Evolutionary conservation across 1,140 invertebrate species (phyloP).

Genomic region (Drosophila prosaltans): DNA sequence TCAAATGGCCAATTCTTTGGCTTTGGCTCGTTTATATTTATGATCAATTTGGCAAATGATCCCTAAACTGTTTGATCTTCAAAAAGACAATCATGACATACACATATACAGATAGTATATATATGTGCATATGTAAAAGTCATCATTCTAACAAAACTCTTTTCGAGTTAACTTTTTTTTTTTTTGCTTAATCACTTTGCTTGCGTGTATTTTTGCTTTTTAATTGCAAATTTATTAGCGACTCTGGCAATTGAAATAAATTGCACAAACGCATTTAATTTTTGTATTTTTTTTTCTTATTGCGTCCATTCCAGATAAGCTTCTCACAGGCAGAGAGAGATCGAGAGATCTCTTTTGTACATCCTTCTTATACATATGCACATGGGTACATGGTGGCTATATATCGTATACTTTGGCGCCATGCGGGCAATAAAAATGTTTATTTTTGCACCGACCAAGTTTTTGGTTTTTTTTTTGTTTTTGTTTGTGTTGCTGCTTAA

Average conservation of each 20-base stretch:
- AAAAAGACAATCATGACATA: constrained; percentile 25
- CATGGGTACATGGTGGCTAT: background rate
- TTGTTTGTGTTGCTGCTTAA: constrained; percentile 45
- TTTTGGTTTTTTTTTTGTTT: constrained; percentile 17
- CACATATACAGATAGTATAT: too few relatives aligned
- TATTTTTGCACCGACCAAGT: constrained; percentile 68
- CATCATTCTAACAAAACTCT: constrained; percentile 23
- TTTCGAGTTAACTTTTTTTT: background rate
- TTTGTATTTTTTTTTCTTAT: constrained; percentile 12
- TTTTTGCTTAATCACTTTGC: constrained; percentile 54
- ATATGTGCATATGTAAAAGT: background rate
- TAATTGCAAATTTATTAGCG: constrained; percentile 70
- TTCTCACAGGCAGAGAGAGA: constrained; percentile 33
- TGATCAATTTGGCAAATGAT: constrained; percentile 62
- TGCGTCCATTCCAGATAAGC: constrained; percentile 37
- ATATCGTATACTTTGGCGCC: constrained; percentile 54
- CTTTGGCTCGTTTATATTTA: constrained; percentile 57
- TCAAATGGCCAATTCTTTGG: constrained; percentile 29
- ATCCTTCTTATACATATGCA: constrained; percentile 26
- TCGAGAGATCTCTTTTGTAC: constrained; percentile 24
- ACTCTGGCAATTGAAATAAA: constrained; percentile 68
- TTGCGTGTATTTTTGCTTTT: constrained; percentile 57
- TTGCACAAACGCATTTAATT: constrained; percentile 51
- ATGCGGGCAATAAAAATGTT: constrained; percentile 70
- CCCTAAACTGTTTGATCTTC: constrained; percentile 58